Conservation (phyloP, 2,797 vertebrate genomes). For the Melanotaenia trifasciata region DNA sequence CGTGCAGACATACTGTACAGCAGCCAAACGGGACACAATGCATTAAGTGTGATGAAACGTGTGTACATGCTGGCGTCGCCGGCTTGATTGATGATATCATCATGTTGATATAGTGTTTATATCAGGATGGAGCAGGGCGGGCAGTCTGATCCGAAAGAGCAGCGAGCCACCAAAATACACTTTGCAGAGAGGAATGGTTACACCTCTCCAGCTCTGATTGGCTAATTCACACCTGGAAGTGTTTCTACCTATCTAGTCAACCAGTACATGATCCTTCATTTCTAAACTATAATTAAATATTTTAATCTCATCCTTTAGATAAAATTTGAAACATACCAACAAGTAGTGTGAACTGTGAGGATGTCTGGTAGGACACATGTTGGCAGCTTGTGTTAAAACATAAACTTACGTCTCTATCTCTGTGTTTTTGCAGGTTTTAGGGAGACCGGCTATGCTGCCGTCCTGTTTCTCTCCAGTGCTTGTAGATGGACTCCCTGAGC, state of each 20-base stretch:
- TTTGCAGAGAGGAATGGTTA: conserved; percentile 1
- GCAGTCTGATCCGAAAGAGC: conserved; percentile 5
- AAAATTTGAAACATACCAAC: neutral
- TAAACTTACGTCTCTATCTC: conserved; percentile 90
- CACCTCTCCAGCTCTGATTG: conserved; percentile 25
- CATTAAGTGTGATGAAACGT: conserved; percentile 67
- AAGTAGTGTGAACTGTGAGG: neutral
- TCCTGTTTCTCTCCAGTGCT: conserved; percentile 93
- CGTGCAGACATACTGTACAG: conserved; percentile 43
- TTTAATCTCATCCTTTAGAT: neutral
- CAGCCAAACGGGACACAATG: conserved; percentile 40
- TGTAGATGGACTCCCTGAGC: conserved; percentile 93
- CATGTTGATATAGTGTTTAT: conserved; percentile 60
- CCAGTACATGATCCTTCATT: conserved; percentile 16
- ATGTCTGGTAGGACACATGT: neutral
- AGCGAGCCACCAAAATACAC: neutral
- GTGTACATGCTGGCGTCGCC: conserved; percentile 37
- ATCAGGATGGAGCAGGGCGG: conserved; percentile 35
- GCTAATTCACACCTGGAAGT: conserved; percentile 19
- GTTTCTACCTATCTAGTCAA: neutral
- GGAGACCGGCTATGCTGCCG: conserved; percentile 79
- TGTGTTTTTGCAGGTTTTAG: conserved; percentile 79
- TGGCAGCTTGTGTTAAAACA: neutral
- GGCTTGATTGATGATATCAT: conserved; percentile 88
- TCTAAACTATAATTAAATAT: neutral